Evolutionary conservation across 1,140 invertebrate genomes (phyloP).

Genomic region (Spodoptera frugiperda): DNA sequence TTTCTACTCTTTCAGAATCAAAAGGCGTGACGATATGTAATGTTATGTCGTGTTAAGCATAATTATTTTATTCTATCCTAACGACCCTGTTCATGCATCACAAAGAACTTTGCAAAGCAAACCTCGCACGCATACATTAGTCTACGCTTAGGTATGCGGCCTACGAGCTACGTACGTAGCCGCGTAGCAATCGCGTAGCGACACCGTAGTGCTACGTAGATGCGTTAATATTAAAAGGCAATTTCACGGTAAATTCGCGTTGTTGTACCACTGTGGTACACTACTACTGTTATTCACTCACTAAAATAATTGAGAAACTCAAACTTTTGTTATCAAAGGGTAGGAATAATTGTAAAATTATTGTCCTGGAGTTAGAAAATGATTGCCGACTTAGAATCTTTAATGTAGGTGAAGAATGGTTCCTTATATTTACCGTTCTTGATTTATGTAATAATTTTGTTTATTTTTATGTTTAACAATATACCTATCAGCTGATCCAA

Average conservation of each 20-base stretch:
- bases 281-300: constrained; percentile 8
- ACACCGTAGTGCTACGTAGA: constrained; percentile 60
- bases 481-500: no score
- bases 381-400: not conserved
- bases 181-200: constrained; percentile 58
- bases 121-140: constrained; percentile 52
- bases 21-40: no score
- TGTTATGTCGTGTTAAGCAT: no score
- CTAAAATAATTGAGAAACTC: constrained; percentile 29
- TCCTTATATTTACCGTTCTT: no score
- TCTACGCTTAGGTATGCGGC: constrained; percentile 57
- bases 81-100: not conserved
- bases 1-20: no score
- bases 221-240: constrained; percentile 41
- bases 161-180: constrained; percentile 66
- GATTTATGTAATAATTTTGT: no score
- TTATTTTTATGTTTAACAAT: no score
- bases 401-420: not conserved
- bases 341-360: constrained; percentile 1
- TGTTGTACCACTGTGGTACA: constrained; percentile 9
- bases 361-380: not conserved
- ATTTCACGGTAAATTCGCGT: constrained; percentile 32
- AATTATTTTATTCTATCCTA: no score
- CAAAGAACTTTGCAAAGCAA: constrained; percentile 36
- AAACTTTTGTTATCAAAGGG: not conserved